Percentiles rank a stretch among this genome's conserved stretches.
phyloP scores from a whole-genome alignment of 1,140 invertebrate genomes.

The Drosophila leontia region DNA sequence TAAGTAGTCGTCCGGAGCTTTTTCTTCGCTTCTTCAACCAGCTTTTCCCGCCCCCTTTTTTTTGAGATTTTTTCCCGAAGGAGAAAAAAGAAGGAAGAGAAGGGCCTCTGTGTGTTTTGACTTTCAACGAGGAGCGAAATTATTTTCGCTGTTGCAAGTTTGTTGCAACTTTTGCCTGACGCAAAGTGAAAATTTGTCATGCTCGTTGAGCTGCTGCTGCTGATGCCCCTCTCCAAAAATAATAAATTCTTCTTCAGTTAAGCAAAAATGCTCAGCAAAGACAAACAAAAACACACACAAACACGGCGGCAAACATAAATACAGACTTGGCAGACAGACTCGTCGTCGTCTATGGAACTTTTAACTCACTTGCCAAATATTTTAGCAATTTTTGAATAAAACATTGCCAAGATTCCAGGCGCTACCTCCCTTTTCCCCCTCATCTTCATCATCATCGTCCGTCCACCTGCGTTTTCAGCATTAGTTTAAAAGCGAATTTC shows the following conservation, averaged over 20 bases:
- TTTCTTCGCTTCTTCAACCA: conserved; percentile 15
- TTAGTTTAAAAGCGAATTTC: conserved; percentile 61
- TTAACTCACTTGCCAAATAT: conserved; percentile 80
- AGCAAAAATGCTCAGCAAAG: conserved; percentile 70
- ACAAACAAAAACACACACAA: conserved; percentile 51
- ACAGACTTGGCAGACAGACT: conserved; percentile 54
- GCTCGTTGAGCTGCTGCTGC: conserved; percentile 60
- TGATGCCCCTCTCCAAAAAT: conserved; percentile 50
- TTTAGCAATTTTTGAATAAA: conserved; percentile 82
- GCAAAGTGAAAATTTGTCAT: conserved; percentile 82
- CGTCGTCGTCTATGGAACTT: conserved; percentile 58
- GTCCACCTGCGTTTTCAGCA: conserved; percentile 8
- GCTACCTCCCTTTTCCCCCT: not conserved
- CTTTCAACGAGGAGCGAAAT: conserved; percentile 56
- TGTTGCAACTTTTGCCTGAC: conserved; percentile 72
- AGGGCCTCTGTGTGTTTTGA: conserved; percentile 44
- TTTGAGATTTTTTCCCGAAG: conserved; percentile 8
- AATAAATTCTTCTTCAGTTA: conserved; percentile 79
- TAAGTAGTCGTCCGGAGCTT: conserved; percentile 66
- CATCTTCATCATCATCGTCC: not conserved
- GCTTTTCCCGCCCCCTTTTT: conserved; percentile 25
- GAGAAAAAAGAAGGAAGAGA: not conserved
- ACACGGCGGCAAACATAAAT: conserved; percentile 65
- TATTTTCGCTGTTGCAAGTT: conserved; percentile 78
- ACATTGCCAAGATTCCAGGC: conserved; percentile 64